Conservation (phyloP, 2,888 invertebrate species). For the Ennomos fuscantarius region DNA sequence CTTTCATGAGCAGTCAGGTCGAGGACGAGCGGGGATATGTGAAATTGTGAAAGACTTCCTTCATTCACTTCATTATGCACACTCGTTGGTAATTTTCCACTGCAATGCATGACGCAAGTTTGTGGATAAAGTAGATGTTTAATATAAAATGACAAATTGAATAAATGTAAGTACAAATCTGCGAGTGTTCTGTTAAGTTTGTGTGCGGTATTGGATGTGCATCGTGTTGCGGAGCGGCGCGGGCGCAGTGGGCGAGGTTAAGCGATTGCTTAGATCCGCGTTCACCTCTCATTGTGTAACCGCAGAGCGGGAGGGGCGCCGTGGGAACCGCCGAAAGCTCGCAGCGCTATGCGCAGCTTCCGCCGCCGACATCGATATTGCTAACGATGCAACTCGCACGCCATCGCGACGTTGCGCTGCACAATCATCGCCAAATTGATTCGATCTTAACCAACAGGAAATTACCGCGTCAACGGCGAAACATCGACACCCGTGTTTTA, state of each 20-base stretch:
- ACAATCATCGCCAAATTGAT: slow-evolving; percentile 67
- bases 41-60: slow-evolving; percentile 43
- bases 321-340: slow-evolving; percentile 85
- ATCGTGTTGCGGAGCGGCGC: slow-evolving; percentile 52
- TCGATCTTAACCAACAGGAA: slow-evolving; percentile 72
- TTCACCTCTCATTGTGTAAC: slow-evolving; percentile 85
- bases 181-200: slow-evolving; percentile 32
- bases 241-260: slow-evolving; percentile 83
- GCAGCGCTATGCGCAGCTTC: slow-evolving; percentile 74
- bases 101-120: slow-evolving; percentile 18
- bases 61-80: slow-evolving; percentile 24
- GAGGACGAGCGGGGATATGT: slow-evolving; percentile 37
- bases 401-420: slow-evolving; percentile 57
- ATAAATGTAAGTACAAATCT: slow-evolving; percentile 38
- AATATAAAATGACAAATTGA: slow-evolving; percentile 39
- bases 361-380: slow-evolving; percentile 65
- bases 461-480: slow-evolving; percentile 64
- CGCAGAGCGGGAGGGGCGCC: slow-evolving; percentile 65
- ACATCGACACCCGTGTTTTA: slow-evolving; percentile 51
- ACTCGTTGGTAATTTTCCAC: slow-evolving; percentile 36
- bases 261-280: slow-evolving; percentile 85
- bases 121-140: slow-evolving; percentile 23
- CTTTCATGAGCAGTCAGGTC: slow-evolving; percentile 40
- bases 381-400: slow-evolving; percentile 77
- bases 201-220: slow-evolving; percentile 38